phyloP scores from a whole-genome alignment of 2,113 vertebrate species.

The Cyprinodon tularosa region DNA sequence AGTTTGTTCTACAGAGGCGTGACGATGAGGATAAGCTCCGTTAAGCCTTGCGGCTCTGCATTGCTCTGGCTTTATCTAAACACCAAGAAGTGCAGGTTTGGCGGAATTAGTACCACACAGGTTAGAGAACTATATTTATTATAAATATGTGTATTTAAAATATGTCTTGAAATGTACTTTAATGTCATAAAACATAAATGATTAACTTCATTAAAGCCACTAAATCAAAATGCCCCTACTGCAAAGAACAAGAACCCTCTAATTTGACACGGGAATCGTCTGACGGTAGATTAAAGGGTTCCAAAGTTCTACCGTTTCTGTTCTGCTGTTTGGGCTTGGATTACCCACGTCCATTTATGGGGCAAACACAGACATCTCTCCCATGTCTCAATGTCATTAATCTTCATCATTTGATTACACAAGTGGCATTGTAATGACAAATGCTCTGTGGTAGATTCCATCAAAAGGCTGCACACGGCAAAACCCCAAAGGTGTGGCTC shows the following conservation, averaged over 20 bases:
- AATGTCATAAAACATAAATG: background rate
- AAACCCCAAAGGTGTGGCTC: constrained; percentile 44
- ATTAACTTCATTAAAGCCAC: no score
- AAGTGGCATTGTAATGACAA: constrained; percentile 49
- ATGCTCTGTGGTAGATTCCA: constrained; percentile 23
- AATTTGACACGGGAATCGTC: background rate
- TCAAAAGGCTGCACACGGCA: constrained; percentile 21
- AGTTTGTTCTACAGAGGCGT: constrained; percentile 17
- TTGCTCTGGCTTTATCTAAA: background rate
- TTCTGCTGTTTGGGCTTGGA: constrained; percentile 24
- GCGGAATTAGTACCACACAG: background rate
- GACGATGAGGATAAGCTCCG: constrained; percentile 7
- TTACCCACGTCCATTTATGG: constrained; percentile 14
- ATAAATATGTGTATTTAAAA: no score
- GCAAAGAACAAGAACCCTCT: constrained; percentile 3
- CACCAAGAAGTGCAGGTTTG: background rate
- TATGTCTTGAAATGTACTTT: background rate
- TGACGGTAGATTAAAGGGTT: background rate
- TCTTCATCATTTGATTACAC: constrained; percentile 51
- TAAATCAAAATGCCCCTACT: background rate
- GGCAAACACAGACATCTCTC: constrained; percentile 50
- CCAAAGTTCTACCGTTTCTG: background rate
- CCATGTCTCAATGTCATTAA: constrained; percentile 41
- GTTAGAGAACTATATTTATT: background rate
- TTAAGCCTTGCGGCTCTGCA: constrained; percentile 1